These are phyloP conservation scores for Lamprotornis superbus DNA, from an alignment of 2,113 vertebrate species.

Conservation along the genomic window DNA sequence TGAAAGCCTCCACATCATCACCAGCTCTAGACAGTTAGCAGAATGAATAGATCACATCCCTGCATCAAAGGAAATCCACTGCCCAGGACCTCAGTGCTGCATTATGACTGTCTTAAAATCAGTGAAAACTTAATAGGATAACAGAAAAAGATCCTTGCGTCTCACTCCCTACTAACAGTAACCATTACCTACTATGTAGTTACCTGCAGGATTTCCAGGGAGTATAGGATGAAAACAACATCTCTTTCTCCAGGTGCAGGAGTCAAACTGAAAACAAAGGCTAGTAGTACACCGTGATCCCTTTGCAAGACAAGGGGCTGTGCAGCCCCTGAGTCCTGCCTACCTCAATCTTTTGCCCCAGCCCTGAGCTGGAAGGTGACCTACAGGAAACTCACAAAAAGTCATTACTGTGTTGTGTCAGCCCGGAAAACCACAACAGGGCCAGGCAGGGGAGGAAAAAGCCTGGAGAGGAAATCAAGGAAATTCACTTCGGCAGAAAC, in stretches of 20 bases:
- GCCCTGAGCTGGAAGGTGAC: neutral
- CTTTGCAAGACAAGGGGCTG: accelerated
- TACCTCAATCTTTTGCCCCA: neutral
- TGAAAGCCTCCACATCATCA: neutral
- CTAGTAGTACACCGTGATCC: accelerated
- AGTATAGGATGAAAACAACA: neutral
- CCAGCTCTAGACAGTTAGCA: neutral
- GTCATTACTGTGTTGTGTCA: constrained; percentile 9
- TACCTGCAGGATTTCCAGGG: neutral
- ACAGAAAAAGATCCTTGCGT: neutral
- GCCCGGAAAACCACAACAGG: constrained; percentile 29
- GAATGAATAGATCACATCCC: neutral
- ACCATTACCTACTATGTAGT: neutral
- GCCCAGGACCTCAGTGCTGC: neutral
- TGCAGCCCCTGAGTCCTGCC: neutral
- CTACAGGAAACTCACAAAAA: neutral
- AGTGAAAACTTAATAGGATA: neutral
- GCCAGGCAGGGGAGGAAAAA: neutral
- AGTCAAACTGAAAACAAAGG: neutral
- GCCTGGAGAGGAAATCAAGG: constrained; percentile 41
- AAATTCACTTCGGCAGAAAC: constrained; percentile 64
- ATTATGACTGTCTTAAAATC: neutral
- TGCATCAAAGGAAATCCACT: neutral
- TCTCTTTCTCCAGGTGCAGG: neutral
- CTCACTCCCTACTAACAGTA: neutral